Percentiles rank a stretch among this genome's conserved stretches.
Evolutionary conservation across 2,888 invertebrate genomes (phyloP).

Genomic region (Tetragonisca angustula): DNA sequence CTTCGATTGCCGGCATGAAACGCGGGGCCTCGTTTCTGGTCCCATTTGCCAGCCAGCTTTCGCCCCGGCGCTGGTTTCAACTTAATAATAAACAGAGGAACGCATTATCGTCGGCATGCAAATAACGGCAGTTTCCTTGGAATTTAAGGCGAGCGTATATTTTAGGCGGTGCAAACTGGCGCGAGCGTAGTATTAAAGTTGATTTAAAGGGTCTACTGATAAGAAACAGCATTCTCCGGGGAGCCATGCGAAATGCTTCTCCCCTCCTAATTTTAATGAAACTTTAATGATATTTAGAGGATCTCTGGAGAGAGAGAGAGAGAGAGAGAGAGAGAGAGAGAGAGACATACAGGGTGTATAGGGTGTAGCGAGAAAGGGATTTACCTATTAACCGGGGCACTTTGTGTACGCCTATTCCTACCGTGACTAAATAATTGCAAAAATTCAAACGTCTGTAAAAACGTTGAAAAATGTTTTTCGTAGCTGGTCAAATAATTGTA

Average conservation of each 20-base stretch:
- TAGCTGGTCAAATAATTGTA: too few relatives aligned
- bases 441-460: too few relatives aligned
- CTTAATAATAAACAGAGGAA: conserved; percentile 52
- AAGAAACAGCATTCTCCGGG: conserved; percentile 67
- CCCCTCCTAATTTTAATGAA: conserved; percentile 68
- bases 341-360: conserved; percentile 3
- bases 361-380: not conserved
- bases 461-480: too few relatives aligned
- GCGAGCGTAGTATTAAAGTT: conserved; percentile 65
- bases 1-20: conserved; percentile 5
- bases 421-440: too few relatives aligned
- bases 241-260: conserved; percentile 58
- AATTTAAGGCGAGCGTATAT: conserved; percentile 57
- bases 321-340: not conserved
- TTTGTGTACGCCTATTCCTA: not conserved
- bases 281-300: conserved; percentile 71
- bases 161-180: conserved; percentile 59
- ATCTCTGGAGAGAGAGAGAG: conserved; percentile 39
- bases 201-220: conserved; percentile 70
- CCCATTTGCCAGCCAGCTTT: not conserved
- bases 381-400: not conserved
- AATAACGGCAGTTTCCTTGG: conserved; percentile 56
- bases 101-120: conserved; percentile 57
- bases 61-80: not conserved
- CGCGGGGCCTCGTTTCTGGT: not conserved